phyloP scores from a whole-genome alignment of 2,113 vertebrate species.

The Mustelus asterias region DNA sequence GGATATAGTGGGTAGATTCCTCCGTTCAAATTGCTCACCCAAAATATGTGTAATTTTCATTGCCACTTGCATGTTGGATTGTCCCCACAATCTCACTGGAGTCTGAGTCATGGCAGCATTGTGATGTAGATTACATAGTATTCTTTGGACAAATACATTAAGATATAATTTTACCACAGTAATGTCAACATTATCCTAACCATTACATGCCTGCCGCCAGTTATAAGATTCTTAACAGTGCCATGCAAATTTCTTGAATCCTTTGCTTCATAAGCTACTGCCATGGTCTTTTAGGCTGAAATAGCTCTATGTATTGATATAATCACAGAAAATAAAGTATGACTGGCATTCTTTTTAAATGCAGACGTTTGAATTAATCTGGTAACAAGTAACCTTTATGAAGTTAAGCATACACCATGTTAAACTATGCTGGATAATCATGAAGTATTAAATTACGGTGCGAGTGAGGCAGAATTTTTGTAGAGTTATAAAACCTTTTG shows the following conservation, averaged over 20 bases:
- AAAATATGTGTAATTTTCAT: neutral
- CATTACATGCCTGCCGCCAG: neutral
- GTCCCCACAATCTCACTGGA: neutral
- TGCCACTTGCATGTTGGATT: neutral
- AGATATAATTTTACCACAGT: neutral
- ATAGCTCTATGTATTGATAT: neutral
- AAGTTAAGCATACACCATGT: slow-evolving; percentile 16
- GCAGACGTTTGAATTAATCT: slow-evolving; percentile 28
- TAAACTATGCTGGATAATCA: slow-evolving; percentile 16
- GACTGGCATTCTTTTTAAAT: neutral
- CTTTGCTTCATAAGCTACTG: neutral
- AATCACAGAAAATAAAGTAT: neutral
- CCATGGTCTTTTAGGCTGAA: neutral
- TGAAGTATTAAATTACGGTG: neutral
- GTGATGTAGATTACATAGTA: neutral
- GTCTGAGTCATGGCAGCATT: neutral
- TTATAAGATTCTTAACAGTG: neutral
- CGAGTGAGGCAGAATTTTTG: neutral
- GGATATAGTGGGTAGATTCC: neutral
- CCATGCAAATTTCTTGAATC: neutral
- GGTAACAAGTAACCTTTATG: neutral
- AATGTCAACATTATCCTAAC: neutral
- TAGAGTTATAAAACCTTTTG: neutral
- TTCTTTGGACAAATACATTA: neutral
- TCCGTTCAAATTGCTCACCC: neutral